Percentiles rank a stretch among this genome's conserved stretches.
These are phyloP conservation scores for Eupithecia subumbrata DNA, from an alignment of 2,888 invertebrate genomes.

Conservation along the genomic window DNA sequence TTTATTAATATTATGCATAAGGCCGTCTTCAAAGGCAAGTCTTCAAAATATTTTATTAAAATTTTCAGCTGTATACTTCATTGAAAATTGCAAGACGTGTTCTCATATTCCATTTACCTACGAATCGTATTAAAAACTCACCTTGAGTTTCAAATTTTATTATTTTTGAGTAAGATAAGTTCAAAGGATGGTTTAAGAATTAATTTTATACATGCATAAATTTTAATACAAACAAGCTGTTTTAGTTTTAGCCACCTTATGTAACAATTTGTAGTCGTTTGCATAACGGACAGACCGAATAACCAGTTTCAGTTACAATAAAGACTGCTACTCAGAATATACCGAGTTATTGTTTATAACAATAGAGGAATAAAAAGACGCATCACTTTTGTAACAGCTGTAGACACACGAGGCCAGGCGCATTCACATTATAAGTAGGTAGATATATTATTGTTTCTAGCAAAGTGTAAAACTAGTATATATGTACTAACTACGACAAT, in stretches of 20 bases:
- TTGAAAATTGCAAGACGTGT: no score
- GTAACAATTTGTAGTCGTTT: background rate
- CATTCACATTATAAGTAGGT: background rate
- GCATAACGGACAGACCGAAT: background rate
- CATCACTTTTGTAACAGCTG: background rate
- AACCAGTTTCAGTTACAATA: background rate
- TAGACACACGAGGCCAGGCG: background rate
- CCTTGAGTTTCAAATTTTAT: no score
- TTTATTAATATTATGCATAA: no score
- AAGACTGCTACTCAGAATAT: background rate
- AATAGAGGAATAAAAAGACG: background rate
- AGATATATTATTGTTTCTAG: background rate
- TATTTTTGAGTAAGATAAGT: background rate
- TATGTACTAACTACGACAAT: background rate
- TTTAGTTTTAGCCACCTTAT: background rate
- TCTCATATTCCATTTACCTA: no score
- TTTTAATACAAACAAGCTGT: background rate
- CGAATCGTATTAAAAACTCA: no score
- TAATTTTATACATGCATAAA: no score
- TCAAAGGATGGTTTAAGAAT: background rate
- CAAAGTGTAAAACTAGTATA: background rate
- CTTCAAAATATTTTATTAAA: no score
- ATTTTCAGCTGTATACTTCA: no score
- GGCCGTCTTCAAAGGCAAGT: no score
- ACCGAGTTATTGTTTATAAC: background rate